Evolutionary conservation across 1,140 invertebrate genomes (phyloP).

Genomic region (Psix sp.): DNA sequence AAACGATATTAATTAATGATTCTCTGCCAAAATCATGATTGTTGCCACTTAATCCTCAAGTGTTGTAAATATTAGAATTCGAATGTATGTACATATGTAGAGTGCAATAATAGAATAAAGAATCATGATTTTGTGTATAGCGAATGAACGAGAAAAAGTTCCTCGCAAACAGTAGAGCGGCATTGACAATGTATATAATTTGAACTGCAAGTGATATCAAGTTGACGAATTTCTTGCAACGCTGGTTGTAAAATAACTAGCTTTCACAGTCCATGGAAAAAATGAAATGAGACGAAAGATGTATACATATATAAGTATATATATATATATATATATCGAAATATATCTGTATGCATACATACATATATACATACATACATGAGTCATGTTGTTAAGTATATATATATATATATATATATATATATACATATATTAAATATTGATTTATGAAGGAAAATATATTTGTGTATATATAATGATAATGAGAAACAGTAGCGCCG

Average conservation of each 20-base stretch:
- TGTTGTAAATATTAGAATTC: too few relatives aligned
- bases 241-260: slow-evolving; percentile 54
- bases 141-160: slow-evolving; percentile 68
- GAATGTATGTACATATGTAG: slow-evolving; percentile 5
- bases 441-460: slow-evolving; percentile 9
- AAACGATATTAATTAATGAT: not conserved
- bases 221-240: slow-evolving; percentile 38
- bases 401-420: slow-evolving; percentile 19
- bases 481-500: slow-evolving; percentile 55
- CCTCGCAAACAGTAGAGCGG: slow-evolving; percentile 65
- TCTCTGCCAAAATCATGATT: slow-evolving; percentile 35
- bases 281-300: slow-evolving; percentile 61
- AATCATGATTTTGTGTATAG: slow-evolving; percentile 34
- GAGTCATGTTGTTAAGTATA: slow-evolving; percentile 24
- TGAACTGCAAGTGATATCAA: too few relatives aligned
- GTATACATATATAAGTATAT: slow-evolving; percentile 39
- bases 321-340: too few relatives aligned
- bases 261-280: slow-evolving; percentile 58
- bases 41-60: too few relatives aligned
- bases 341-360: slow-evolving; percentile 24
- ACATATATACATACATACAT: slow-evolving; percentile 22
- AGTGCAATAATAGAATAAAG: not conserved
- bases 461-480: slow-evolving; percentile 13
- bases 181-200: slow-evolving; percentile 35
- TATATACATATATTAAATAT: slow-evolving; percentile 30